Evolutionary conservation across 2,113 vertebrate species (phyloP), one percentile per base, ranked within the genome.

Genomic region (Oreochromis spilurus): DNA sequence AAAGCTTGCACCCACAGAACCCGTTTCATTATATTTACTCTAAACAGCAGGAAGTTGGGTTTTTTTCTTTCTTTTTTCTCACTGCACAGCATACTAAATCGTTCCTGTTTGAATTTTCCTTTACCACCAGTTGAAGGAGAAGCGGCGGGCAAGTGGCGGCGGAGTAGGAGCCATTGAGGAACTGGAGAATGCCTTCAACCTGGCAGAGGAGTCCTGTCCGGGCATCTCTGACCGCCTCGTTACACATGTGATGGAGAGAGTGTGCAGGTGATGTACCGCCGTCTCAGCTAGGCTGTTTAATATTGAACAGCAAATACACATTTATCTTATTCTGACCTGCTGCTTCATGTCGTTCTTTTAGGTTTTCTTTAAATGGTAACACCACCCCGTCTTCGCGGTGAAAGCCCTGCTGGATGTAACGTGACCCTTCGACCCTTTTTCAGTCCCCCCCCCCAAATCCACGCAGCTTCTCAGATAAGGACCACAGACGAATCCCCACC

Each of bases 141-240:
- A 99, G 95, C 97, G 97, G 89, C 96, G 95, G 93, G 97, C 96
- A 77, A 97, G 94, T 0, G 97, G 97, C 1, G 97, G 97, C 2
- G 96, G 97, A 0, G 97, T 97, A 57, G 97, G 97, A 24, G 98
- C 98, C 5, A 97, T 99, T 65, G 98, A 99, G 93, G 99, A 99
- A 95, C 96, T 99, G 95, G 99, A 99, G 94, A 99, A 99, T 0
- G 99, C 99, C 84, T 99, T 99, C 52, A 98, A 97, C 95, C 96
- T 99, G 92, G 96, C 96, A 0, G 98, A 99, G 93, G 98, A 99
- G 95, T 98, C 98, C 38, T 98, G 97, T 92, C 98, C 98, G 0
- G 98, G 98, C 89, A 99, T 99, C 96, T 98, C 98, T 2, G 98
- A 99, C 96, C 97, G 97, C 91, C 96, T 99, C 8, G 97, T 99